Evolutionary conservation across 2,888 invertebrate genomes (phyloP), one percentile per base, ranked within the genome.

Genomic region (Tetragonula carbonaria): DNA sequence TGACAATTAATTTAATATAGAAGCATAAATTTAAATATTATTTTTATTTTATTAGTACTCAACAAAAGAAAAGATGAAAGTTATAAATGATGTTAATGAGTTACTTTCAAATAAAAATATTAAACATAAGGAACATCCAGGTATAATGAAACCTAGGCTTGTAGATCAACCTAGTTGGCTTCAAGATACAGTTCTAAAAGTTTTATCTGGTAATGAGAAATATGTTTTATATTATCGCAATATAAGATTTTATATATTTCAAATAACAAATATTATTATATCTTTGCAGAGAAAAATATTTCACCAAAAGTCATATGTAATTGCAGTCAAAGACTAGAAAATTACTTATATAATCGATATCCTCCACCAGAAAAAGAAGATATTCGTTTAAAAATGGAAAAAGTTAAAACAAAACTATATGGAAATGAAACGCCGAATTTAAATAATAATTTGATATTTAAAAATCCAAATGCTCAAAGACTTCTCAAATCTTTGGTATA

Each of bases 91-190:
- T 70, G 91, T 96, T 5, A 93, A 95, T 76, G 95, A 95, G 53
- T 94, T 94, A 87, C 95, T 97, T 67, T 93, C 95, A 70, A 95
- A 95, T 57, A 94, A 95, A 80, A 95, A 94, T 83, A 91, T 95
- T 28, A 97, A 97, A 93, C 96, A 97, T 0, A 95, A 96, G 74
- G 95, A 96, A 80, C 98, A 98, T 95, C 97, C 97, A 0, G 98
- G 98, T 50, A 95, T 96, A 70, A 94, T 96, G 2, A 95, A 95
- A 86, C 94, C 95, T 0, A 96, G 95, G 89, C 92, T 95, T 2
- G 95, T 96, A 0, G 85, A 93, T 4, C 91, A 97, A 21, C 98
- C 98, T 0, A 94, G 95, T 1, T 95, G 96, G 80, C 95, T 97
- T 80, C 92, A 95, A 45, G 95, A 95, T 38, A 96, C 68, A 4